Percentiles rank a stretch among this genome's conserved stretches.
Conservation (phyloP, 2,113 vertebrate genomes). For the Halichoeres trimaculatus region DNA sequence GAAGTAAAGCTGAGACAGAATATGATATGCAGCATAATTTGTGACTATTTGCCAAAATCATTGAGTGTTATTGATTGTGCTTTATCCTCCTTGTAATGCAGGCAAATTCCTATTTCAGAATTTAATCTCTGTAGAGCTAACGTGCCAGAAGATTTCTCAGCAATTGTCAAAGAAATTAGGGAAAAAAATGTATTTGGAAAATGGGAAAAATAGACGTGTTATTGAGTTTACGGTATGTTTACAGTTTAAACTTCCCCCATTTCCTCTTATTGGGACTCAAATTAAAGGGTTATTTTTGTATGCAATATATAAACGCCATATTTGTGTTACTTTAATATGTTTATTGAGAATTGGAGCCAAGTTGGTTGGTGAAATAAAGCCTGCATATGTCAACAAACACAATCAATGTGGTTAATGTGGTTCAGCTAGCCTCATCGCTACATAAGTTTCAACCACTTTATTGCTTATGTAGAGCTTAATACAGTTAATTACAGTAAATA, state of each 20-base stretch:
- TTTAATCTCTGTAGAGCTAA: not conserved
- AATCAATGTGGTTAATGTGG: too few relatives aligned
- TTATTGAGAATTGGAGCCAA: constrained; percentile 12
- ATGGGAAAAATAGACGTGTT: too few relatives aligned
- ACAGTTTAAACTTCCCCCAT: constrained; percentile 10
- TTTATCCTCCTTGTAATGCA: too few relatives aligned
- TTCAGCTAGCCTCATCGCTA: too few relatives aligned
- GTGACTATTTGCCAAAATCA: not conserved
- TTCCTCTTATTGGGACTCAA: constrained; percentile 28
- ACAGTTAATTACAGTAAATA: too few relatives aligned
- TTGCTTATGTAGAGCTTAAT: too few relatives aligned
- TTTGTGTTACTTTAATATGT: constrained; percentile 42
- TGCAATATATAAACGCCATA: constrained; percentile 27
- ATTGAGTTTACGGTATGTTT: constrained; percentile 51
- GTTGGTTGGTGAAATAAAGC: constrained; percentile 14
- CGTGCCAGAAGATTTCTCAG: not conserved
- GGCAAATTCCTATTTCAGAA: too few relatives aligned
- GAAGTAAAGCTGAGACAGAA: not conserved
- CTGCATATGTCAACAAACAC: constrained; percentile 32
- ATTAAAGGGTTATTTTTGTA: constrained; percentile 59
- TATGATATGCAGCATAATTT: not conserved
- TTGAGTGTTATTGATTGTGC: too few relatives aligned
- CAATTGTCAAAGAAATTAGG: not conserved
- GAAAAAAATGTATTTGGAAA: not conserved
- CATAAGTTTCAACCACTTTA: too few relatives aligned